Evolutionary conservation across 2,888 invertebrate genomes (phyloP), one percentile per base, ranked within the genome.

Genomic region (Scaptomyza reducta): DNA sequence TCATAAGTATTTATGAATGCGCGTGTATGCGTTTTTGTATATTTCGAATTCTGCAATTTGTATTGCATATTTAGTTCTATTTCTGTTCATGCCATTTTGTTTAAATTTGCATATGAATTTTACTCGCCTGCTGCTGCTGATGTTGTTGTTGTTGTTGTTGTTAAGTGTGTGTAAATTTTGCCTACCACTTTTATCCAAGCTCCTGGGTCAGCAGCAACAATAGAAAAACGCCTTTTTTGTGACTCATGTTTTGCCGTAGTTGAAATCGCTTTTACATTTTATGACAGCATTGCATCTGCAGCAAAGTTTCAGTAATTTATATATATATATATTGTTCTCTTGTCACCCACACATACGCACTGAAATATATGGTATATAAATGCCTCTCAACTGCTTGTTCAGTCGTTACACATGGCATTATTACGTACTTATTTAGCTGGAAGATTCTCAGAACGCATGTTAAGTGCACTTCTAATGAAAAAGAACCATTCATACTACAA

Each of bases 61-160:
- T 27, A 58, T 33, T 58, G 16, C 16, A 16, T 18, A 47, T 56
- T 49, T 16, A 18, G 47, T 49, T 40, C 16, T 40, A n/a, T n/a
- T n/a, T 7, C 31, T 14, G 22, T 41, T 22, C 29, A 14, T 49
- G 51, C 18, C 50, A 55, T 56, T 71, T 62, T 56, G 31, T 51
- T 66, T 40, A 45, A 59, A 62, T 69, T 58, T 63, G 50, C 68
- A 73, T 68, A 14, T 22, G 33, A 35, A 54, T 51, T 29, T 31
- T 40, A 10, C 10, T 16, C 40, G 40, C 40, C 40, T 40, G 40
- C 40, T 9, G 4, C 16, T 40, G 10, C 3, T 40, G 16, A 25
- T 16, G 27, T 13, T 16, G 33, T n/a, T 14, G 7, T 11, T 40
- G 16, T 6, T 16, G 3, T n/a, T 16, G 33, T 33, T 16, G 40